Percentiles rank a stretch among this genome's conserved stretches.
These are phyloP conservation scores for Andricus grossulariae DNA, from an alignment of 1,140 invertebrate genomes.

Conservation along the genomic window DNA sequence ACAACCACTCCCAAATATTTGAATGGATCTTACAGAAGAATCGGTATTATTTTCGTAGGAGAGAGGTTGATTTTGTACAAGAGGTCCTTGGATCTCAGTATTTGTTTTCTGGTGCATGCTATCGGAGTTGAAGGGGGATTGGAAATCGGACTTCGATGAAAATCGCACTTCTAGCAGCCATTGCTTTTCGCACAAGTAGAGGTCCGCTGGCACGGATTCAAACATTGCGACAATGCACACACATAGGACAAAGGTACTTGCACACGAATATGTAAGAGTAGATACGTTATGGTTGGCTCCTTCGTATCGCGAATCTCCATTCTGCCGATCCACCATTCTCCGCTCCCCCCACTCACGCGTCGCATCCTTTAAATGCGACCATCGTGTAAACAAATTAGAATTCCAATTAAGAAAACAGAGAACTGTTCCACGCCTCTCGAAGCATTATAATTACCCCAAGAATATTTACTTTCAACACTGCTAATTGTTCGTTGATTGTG, in stretches of 20 bases:
- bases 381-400: constrained; percentile 49
- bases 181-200: constrained; percentile 51
- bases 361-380: constrained; percentile 54
- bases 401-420: constrained; percentile 41
- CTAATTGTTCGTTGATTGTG: not conserved
- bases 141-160: constrained; percentile 22
- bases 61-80: no score
- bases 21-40: no score
- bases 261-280: constrained; percentile 33
- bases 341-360: constrained; percentile 52
- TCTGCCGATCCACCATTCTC: constrained; percentile 46
- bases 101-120: constrained; percentile 2
- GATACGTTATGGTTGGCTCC: constrained; percentile 45
- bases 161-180: constrained; percentile 47
- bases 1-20: no score
- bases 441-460: constrained; percentile 17
- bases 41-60: no score
- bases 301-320: constrained; percentile 41
- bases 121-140: not conserved
- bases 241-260: constrained; percentile 42
- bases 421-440: constrained; percentile 13
- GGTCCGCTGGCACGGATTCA: constrained; percentile 65
- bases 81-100: not conserved
- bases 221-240: constrained; percentile 61
- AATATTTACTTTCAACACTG: constrained; percentile 10